Base-by-base conservation (phyloP, 2,113 vertebrate species). In the Macroglossus sobrinus region DNA sequence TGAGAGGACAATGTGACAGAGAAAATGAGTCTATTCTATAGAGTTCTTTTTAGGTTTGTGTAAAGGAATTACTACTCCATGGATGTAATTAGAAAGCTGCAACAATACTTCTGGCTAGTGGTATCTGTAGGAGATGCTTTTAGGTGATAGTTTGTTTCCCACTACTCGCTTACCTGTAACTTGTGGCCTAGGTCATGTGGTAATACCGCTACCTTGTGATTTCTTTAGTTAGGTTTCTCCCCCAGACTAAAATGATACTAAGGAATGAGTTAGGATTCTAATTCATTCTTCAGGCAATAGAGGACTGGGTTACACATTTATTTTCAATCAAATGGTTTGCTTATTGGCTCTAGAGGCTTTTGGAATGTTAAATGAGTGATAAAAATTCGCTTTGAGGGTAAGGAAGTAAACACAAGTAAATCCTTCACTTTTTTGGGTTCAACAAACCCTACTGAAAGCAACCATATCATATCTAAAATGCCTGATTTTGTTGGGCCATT, bases 351-450 rank as follows among this genome's bases (percentile, higher is more conserved):
- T 2, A 91, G 53, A 12, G n/a, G 4, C 45, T 94, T 63, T 78
- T 66, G 35, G 53, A 78, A 50, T 96, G 57, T 74, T 82, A 69
- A 90, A 22, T 84, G 38, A 85, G n/a, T 76, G 80, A 69, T 90
- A 35, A 90, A 88, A 90, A 75, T 90, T 92, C 82, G 47, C 38
- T 45, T 86, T 97, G 78, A 87, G 64, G 86, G 55, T 89, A 66
- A 96, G 53, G 87, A 86, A 84, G 45, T 71, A 85, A 96, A 35
- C 33, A 76, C 4, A 95, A 82, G 43, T 40, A 95, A 94, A 85
- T 86, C 59, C 50, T 61, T 89, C 68, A 59, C 14, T 76, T 90
- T 82, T 30, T 92, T 80, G 55, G n/a, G 11, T 81, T 79, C 10
- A 71, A 57, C 30, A 76, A 47, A 12, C 28, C n/a, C 59, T 26